These are phyloP conservation scores for Drosophila maculinotata DNA, from an alignment of 2,888 invertebrate species.

Conservation along the genomic window DNA sequence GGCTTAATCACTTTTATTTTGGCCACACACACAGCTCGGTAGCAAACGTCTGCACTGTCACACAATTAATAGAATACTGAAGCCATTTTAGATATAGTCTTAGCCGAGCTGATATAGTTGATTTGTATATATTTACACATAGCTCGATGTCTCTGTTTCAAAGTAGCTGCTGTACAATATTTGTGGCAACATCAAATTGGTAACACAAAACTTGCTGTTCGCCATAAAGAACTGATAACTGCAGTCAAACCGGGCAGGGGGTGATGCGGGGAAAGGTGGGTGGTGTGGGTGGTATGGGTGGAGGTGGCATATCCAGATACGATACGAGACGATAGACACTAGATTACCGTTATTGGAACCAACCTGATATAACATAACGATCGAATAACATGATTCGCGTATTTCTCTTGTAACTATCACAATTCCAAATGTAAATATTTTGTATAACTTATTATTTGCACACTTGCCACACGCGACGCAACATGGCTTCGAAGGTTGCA, in stretches of 20 bases:
- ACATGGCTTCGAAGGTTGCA: conserved; percentile 45
- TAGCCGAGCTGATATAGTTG: neutral
- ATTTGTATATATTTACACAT: conserved; percentile 5
- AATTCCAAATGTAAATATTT: conserved; percentile 36
- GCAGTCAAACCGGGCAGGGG: conserved; percentile 8
- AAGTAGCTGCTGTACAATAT: conserved; percentile 40
- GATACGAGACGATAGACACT: conserved; percentile 14
- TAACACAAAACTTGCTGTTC: conserved; percentile 50
- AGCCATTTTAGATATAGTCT: conserved; percentile 12
- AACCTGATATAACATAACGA: conserved; percentile 84
- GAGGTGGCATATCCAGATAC: conserved; percentile 24
- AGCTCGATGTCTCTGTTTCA: conserved; percentile 25
- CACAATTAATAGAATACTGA: conserved; percentile 37
- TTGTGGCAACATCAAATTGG: conserved; percentile 47
- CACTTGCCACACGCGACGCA: conserved; percentile 54
- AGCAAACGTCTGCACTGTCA: conserved; percentile 53
- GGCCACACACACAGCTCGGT: too few species aligned
- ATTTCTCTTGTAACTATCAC: conserved; percentile 53
- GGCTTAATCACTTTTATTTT: conserved; percentile 1
- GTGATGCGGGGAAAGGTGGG: neutral
- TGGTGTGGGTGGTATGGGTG: too few species aligned
- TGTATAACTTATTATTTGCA: conserved; percentile 29
- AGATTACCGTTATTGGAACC: conserved; percentile 39
- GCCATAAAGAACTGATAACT: conserved; percentile 47
- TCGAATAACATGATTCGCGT: conserved; percentile 82